phyloP scores from a whole-genome alignment of 2,113 vertebrate species.

The Rissa tridactyla region DNA sequence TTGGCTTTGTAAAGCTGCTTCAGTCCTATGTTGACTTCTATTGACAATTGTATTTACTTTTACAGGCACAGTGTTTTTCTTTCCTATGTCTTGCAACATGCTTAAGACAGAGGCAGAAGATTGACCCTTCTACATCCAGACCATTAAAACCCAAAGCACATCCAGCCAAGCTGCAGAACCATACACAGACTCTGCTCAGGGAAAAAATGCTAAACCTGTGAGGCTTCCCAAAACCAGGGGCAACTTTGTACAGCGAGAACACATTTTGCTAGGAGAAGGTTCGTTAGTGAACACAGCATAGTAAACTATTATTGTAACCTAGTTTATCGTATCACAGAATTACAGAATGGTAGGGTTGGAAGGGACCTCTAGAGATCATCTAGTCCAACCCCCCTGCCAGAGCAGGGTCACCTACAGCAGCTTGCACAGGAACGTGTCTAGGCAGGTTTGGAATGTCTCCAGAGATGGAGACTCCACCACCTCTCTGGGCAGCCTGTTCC shows the following conservation, averaged over 20 bases:
- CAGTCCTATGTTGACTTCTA: background rate
- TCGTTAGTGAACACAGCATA: background rate
- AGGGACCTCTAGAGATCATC: too few species aligned
- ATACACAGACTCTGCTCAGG: background rate
- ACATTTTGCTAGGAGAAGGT: background rate
- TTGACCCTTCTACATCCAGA: background rate
- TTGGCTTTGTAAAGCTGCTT: background rate
- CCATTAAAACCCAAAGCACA: background rate
- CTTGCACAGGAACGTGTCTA: too few species aligned
- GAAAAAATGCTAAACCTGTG: background rate
- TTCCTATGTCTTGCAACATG: background rate
- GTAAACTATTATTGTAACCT: background rate
- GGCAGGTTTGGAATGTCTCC: too few species aligned
- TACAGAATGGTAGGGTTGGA: too few species aligned
- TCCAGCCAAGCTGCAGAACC: background rate
- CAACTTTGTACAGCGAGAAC: background rate
- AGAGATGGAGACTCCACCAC: too few species aligned
- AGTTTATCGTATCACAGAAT: background rate
- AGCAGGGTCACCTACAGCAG: too few species aligned
- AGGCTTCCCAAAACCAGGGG: background rate
- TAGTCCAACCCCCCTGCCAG: too few species aligned
- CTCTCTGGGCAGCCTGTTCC: too few species aligned
- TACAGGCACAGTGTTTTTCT: background rate
- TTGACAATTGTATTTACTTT: background rate
- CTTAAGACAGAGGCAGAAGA: background rate